Conservation (phyloP, 2,113 vertebrate species). For the Cavia aperea region DNA sequence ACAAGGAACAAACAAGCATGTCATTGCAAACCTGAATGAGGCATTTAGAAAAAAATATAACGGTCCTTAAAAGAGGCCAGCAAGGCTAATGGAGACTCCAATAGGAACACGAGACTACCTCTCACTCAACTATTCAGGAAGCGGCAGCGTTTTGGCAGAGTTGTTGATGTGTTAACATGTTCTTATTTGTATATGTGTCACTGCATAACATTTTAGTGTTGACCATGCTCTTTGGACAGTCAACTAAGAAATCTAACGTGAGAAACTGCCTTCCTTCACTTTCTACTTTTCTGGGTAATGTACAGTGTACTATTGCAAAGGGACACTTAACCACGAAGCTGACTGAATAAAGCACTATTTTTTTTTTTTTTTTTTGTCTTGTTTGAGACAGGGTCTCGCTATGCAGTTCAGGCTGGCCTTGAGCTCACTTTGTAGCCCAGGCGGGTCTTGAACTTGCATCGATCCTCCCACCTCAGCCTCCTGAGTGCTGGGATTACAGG, state of each 20-base stretch:
- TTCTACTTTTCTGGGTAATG: background rate
- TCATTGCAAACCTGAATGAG: background rate
- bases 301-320: background rate
- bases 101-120: background rate
- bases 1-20: background rate
- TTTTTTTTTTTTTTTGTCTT: background rate
- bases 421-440: too few relatives aligned
- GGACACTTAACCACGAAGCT: background rate
- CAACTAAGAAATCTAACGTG: background rate
- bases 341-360: background rate
- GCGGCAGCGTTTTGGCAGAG: background rate
- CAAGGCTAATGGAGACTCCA: background rate
- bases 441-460: too few relatives aligned
- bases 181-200: background rate
- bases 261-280: background rate
- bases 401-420: too few relatives aligned
- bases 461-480: too few relatives aligned
- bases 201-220: background rate
- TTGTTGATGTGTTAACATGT: background rate
- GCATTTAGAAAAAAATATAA: background rate
- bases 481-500: too few relatives aligned
- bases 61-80: background rate
- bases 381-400: too few relatives aligned
- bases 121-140: background rate
- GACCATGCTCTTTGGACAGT: conserved; percentile 8